phyloP scores from a whole-genome alignment of 2,797 vertebrate species.

The Fringilla coelebs region DNA sequence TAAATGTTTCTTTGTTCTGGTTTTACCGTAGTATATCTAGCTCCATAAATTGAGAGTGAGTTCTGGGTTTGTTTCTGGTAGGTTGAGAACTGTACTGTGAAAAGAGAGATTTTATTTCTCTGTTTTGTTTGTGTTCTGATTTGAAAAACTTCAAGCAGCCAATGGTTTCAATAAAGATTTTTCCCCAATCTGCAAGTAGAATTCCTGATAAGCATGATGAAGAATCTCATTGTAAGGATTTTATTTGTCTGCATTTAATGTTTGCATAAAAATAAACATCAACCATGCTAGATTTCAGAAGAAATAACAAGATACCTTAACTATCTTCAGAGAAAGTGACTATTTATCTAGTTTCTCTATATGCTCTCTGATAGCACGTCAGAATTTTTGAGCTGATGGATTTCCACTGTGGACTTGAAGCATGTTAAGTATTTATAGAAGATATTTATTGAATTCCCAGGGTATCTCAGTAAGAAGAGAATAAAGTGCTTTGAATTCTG shows the following conservation, averaged over 20 bases:
- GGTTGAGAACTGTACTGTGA: not conserved
- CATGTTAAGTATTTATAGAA: not conserved
- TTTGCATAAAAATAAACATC: not conserved
- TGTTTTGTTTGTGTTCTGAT: not conserved
- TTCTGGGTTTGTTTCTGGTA: not conserved
- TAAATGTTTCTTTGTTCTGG: not conserved
- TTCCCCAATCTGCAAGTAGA: not conserved
- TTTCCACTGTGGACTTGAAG: not conserved
- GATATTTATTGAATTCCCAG: not conserved
- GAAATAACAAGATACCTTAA: not conserved
- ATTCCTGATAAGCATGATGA: not conserved
- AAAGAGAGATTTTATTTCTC: not conserved
- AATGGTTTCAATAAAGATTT: not conserved
- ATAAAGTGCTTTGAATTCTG: not conserved
- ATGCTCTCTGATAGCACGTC: not conserved
- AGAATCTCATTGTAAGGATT: not conserved
- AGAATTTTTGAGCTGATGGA: not conserved
- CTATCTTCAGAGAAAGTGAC: not conserved
- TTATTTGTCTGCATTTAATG: not conserved
- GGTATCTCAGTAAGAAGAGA: not conserved
- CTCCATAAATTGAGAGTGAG: not conserved
- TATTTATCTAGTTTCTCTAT: not conserved
- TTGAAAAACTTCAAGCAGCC: not conserved
- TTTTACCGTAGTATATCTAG: not conserved
- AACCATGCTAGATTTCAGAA: not conserved